These are phyloP conservation scores for Strix aluco DNA, from an alignment of 2,113 vertebrate species.

Conservation along the genomic window DNA sequence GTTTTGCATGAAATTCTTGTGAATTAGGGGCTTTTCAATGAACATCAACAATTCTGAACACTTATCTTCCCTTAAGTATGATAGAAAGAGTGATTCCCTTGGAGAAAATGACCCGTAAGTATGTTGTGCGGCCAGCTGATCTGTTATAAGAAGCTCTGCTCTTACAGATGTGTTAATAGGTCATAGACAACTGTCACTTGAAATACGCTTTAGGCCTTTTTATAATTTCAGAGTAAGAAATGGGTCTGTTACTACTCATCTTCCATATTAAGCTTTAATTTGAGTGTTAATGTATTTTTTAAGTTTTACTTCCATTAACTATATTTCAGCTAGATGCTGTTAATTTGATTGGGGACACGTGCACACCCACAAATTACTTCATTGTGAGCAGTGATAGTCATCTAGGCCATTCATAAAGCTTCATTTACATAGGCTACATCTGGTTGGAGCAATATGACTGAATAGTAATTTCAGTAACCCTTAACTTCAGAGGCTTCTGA, in stretches of 20 bases:
- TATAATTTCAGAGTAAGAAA: not conserved
- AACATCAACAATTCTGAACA: not conserved
- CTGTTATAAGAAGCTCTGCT: not conserved
- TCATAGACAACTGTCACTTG: not conserved
- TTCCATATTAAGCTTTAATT: not conserved
- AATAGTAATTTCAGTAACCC: not conserved
- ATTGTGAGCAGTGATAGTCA: not conserved
- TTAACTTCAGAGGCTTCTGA: not conserved
- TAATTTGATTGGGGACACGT: not conserved
- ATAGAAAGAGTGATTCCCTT: not conserved
- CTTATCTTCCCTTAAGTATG: not conserved
- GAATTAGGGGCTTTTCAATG: not conserved
- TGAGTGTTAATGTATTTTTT: not conserved
- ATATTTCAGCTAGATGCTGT: not conserved
- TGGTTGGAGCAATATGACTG: not conserved
- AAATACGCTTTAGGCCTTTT: not conserved
- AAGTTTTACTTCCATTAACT: not conserved
- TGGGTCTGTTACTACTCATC: not conserved
- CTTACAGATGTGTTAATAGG: not conserved
- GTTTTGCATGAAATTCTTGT: not conserved
- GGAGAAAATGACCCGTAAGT: not conserved
- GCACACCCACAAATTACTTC: not conserved
- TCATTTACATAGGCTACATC: not conserved
- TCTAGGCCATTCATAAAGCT: not conserved
- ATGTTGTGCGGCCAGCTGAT: not conserved